A percentile compares a stretch with the other conserved stretches of the same genome.
phyloP scores from a whole-genome alignment of 2,888 invertebrate species.

The Latheticus oryzae region DNA sequence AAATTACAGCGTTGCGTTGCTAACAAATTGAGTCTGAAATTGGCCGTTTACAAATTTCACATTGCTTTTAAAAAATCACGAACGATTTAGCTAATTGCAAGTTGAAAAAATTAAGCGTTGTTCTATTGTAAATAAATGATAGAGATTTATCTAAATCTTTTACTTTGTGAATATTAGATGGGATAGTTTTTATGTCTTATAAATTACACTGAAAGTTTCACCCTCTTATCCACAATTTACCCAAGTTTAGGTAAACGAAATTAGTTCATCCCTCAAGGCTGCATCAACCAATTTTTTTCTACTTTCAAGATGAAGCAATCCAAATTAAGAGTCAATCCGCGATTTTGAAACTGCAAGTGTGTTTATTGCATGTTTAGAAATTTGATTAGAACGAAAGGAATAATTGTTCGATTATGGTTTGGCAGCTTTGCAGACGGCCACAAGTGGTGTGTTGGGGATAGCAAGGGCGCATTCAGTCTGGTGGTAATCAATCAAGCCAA shows the following conservation, averaged over 20 bases:
- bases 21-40: constrained; percentile 9
- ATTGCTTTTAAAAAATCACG: too few relatives aligned
- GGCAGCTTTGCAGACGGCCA: constrained; percentile 35
- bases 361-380: too few relatives aligned
- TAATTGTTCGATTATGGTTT: background rate
- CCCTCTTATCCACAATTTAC: constrained; percentile 20
- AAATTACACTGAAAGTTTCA: too few relatives aligned
- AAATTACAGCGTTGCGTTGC: constrained; percentile 22
- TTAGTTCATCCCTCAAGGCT: constrained; percentile 20
- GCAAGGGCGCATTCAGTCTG: constrained; percentile 30
- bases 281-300: constrained; percentile 12
- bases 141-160: too few relatives aligned
- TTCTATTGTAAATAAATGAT: too few relatives aligned
- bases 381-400: background rate
- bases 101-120: too few relatives aligned
- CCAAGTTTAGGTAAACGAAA: constrained; percentile 21
- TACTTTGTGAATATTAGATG: too few relatives aligned
- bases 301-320: constrained; percentile 1
- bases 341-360: too few relatives aligned
- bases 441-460: constrained; percentile 44
- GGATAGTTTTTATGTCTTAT: too few relatives aligned
- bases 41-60: constrained; percentile 3
- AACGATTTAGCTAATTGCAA: too few relatives aligned
- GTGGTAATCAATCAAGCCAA: constrained; percentile 41
- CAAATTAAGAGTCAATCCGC: background rate